These are phyloP conservation scores for Serilophus lunatus DNA, from an alignment of 2,113 vertebrate species.

Conservation along the genomic window DNA sequence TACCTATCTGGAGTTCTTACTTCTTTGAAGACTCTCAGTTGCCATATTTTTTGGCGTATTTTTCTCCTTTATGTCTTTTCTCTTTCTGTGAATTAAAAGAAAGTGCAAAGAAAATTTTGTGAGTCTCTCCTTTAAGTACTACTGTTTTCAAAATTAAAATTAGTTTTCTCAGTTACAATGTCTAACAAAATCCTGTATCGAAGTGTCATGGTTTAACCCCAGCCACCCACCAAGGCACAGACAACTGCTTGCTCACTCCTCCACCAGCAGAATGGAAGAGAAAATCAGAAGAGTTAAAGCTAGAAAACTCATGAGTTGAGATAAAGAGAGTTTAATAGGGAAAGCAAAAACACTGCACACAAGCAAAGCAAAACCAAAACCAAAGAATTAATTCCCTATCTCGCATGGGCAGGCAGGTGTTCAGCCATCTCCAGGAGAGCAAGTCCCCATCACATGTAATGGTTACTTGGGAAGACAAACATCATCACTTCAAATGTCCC, in stretches of 20 bases:
- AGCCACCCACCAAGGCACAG: neutral
- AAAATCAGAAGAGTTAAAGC: neutral
- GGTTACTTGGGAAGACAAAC: neutral
- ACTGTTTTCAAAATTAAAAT: neutral
- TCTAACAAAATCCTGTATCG: neutral
- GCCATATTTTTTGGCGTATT: neutral
- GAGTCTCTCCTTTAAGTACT: neutral
- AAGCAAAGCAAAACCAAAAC: neutral
- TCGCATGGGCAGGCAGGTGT: neutral
- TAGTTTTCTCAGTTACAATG: neutral
- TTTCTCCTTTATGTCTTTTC: neutral
- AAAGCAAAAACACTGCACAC: neutral
- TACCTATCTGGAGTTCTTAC: neutral
- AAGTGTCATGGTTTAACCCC: neutral
- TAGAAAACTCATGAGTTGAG: fast-evolving
- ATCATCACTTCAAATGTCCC: neutral
- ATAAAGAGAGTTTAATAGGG: neutral
- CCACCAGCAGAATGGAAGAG: neutral
- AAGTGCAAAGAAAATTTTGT: neutral
- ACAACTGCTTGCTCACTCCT: neutral
- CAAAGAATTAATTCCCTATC: neutral
- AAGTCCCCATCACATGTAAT: fast-evolving
- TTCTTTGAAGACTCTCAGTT: neutral
- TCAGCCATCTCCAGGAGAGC: neutral
- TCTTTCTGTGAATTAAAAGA: neutral